Percentiles rank a stretch among this genome's conserved stretches.
phyloP scores from a whole-genome alignment of 2,113 vertebrate species.

The Barbus barbus region DNA sequence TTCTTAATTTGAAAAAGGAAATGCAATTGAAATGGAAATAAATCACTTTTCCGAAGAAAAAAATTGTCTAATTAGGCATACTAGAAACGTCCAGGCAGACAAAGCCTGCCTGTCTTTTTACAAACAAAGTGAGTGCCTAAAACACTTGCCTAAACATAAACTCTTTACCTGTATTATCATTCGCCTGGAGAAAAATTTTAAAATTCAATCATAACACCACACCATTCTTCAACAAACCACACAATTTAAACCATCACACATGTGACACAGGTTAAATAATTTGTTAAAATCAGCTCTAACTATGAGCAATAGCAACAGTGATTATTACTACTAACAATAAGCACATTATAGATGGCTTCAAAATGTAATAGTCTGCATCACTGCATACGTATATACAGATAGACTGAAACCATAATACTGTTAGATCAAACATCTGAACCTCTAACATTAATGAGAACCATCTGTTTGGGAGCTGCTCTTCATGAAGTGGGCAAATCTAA shows the following conservation, averaged over 20 bases:
- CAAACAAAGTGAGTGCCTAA: too few species aligned
- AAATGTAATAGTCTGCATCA: too few species aligned
- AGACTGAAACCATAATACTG: not conserved
- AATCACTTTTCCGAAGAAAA: too few species aligned
- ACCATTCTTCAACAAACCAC: not conserved
- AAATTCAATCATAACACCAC: not conserved
- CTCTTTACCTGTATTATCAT: too few species aligned
- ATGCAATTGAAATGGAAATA: too few species aligned
- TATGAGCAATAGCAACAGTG: not conserved
- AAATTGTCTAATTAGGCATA: too few species aligned
- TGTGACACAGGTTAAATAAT: not conserved
- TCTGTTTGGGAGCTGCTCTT: not conserved
- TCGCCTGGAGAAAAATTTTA: not conserved
- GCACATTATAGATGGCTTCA: not conserved
- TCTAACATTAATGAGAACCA: not conserved
- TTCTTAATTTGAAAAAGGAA: too few species aligned
- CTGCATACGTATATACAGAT: not conserved
- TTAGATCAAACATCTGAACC: not conserved
- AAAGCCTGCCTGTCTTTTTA: too few species aligned
- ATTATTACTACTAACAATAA: not conserved
- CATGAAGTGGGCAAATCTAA: not conserved
- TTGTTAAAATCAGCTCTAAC: not conserved
- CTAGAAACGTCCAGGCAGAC: too few species aligned
- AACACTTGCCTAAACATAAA: too few species aligned
- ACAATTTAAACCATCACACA: not conserved